Evolutionary conservation across 2,888 invertebrate species (phyloP).

Genomic region (Xylota sylvarum): DNA sequence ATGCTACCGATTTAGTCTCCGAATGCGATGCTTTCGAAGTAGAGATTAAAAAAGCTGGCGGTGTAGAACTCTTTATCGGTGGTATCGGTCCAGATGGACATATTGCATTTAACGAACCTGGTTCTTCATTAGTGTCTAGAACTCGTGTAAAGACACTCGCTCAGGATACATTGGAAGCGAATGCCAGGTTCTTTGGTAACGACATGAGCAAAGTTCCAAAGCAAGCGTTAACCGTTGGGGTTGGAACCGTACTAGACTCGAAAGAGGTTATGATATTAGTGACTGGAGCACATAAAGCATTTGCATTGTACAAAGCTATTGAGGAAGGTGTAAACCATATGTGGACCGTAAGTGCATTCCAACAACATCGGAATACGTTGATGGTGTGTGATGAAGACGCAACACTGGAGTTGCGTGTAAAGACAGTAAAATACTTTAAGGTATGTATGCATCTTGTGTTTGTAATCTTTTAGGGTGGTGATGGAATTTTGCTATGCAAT

Average conservation of each 20-base stretch:
- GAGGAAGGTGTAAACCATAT: conserved; percentile 99
- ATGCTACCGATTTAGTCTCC: conserved; percentile 92
- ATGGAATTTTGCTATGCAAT: conserved; percentile 15
- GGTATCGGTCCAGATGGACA: conserved; percentile 99
- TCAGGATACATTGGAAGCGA: conserved; percentile 98
- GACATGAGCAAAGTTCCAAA: conserved; percentile 97
- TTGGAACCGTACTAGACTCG: conserved; percentile 99
- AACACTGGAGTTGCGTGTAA: conserved; percentile 97
- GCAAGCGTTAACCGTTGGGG: conserved; percentile 98
- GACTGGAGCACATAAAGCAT: conserved; percentile 97
- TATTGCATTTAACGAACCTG: conserved; percentile 99
- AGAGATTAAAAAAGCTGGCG: conserved; percentile 94
- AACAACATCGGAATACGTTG: conserved; percentile 95
- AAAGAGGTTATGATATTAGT: conserved; percentile 99
- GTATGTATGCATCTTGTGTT: conserved; percentile 84
- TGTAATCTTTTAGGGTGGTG: neutral
- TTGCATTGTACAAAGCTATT: conserved; percentile 98
- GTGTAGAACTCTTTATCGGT: conserved; percentile 97
- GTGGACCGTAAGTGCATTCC: conserved; percentile 99
- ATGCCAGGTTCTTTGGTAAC: conserved; percentile 98
- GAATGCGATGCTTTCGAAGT: conserved; percentile 96
- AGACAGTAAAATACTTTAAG: conserved; percentile 99
- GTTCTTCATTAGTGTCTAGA: conserved; percentile 97
- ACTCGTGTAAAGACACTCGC: conserved; percentile 98
- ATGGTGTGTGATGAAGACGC: conserved; percentile 99